Evolutionary conservation across 2,888 invertebrate species (phyloP), one percentile per base, ranked within the genome.

Genomic region (Pyrrhosoma nymphula): DNA sequence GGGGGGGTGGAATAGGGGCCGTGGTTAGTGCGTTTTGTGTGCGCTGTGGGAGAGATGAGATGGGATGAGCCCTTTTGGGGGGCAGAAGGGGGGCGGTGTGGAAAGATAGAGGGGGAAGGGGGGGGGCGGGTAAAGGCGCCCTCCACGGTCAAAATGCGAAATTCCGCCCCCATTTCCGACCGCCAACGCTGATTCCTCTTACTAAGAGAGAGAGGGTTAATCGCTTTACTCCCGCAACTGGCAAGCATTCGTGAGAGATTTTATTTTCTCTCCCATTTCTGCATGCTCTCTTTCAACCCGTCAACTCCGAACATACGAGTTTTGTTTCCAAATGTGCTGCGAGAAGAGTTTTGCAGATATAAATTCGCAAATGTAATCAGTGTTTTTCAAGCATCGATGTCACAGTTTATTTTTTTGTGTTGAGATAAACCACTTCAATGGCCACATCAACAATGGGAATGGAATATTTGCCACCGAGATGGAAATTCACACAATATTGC

Each of bases 131-230:
- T n/a, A n/a, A n/a, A n/a, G 16, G 20, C 63, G n/a, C 69, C 26
- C 82, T 82, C 35, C 82, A 82, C 35, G 82, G 82, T 35, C 82
- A 82, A 82, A 55, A 93, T 93, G 69, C 69, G 93, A 75, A 60
- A 26, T n/a, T 89, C 39, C 56, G 30, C n/a, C 56, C 47, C 91
- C 63, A 30, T 60, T 60, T 60, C 63, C 91, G 30, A 23, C 91
- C 56, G 14, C 23, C 39, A 1, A 14, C 88, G 88, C 35, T 35
- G 82, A 35, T 82, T 35, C 35, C 82, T 35, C 16, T 82, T 35
- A n/a, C 60, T n/a, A 30, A 23, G 30, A 75, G 82, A 18, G 35
- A 26, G 82, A 30, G 26, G 69, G 82, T 82, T 82, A 82, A 82
- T 82, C 82, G 82, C 82, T 14, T 35, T 35, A 35, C 82, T 82